Evolutionary conservation across 2,888 invertebrate species (phyloP).

Genomic region (Cheilosia scutellata): DNA sequence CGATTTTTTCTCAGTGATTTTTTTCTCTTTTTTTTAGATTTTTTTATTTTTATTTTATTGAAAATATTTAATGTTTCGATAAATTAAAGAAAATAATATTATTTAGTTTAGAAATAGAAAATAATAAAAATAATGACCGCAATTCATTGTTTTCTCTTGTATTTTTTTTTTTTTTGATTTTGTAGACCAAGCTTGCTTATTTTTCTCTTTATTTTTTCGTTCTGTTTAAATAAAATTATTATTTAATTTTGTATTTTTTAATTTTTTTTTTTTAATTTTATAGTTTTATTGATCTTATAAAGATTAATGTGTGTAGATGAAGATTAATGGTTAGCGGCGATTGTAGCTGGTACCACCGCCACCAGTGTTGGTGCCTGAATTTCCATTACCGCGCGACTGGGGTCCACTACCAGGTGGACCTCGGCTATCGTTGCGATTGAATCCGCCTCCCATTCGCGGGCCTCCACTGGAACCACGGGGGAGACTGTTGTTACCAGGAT

Average conservation of each 20-base stretch:
- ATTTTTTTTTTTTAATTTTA: constrained; percentile 48
- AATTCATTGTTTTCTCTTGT: constrained; percentile 70
- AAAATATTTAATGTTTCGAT: constrained; percentile 70
- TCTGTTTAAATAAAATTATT: constrained; percentile 69
- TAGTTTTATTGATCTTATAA: constrained; percentile 77
- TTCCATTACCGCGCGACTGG: constrained; percentile 80
- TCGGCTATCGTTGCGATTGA: constrained; percentile 83
- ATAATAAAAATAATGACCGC: constrained; percentile 74
- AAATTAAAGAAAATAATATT: constrained; percentile 74
- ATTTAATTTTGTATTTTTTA: constrained; percentile 50
- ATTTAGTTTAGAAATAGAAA: constrained; percentile 68
- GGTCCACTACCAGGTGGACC: constrained; percentile 81
- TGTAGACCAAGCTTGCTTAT: constrained; percentile 64
- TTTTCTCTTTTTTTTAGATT: constrained; percentile 62
- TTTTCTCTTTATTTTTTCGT: constrained; percentile 66
- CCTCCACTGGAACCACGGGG: constrained; percentile 80
- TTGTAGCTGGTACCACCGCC: constrained; percentile 80
- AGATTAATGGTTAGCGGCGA: constrained; percentile 82
- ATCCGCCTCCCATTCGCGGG: constrained; percentile 80
- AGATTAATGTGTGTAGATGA: constrained; percentile 78
- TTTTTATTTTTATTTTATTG: constrained; percentile 55
- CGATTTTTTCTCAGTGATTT: constrained; percentile 78
- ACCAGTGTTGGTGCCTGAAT: constrained; percentile 79
- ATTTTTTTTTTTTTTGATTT: constrained; percentile 50
- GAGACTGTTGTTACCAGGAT: constrained; percentile 80